Conservation (phyloP, 1,140 invertebrate genomes). For the Pentalonia nigronervosa region DNA sequence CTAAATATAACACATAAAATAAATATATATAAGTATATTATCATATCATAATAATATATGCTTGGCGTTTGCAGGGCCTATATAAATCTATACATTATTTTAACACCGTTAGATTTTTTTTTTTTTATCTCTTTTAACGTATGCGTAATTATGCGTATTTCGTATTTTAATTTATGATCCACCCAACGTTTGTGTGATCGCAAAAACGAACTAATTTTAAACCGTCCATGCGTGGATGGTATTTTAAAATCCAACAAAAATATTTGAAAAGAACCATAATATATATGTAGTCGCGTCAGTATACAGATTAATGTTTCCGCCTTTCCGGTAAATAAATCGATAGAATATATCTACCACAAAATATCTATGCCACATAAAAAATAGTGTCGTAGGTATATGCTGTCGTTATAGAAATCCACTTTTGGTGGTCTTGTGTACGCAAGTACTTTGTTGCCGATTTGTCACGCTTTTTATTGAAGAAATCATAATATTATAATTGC, state of each 20-base stretch:
- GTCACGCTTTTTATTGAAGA: slow-evolving; percentile 35
- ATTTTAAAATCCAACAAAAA: not conserved
- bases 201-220: slow-evolving; percentile 14
- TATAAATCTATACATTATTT: not conserved
- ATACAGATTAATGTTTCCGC: not conserved
- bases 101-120: not conserved
- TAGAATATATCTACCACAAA: not conserved
- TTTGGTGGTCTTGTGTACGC: not conserved
- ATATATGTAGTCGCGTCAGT: not conserved
- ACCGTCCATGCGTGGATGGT: not conserved
- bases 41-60: not conserved
- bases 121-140: not conserved
- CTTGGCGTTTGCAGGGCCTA: not conserved
- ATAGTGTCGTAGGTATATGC: not conserved
- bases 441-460: not conserved
- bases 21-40: not conserved
- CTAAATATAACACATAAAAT: not conserved
- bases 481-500: not conserved
- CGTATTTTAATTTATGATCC: not conserved
- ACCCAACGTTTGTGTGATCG: not conserved
- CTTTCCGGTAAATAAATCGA: not conserved
- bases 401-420: slow-evolving; percentile 15
- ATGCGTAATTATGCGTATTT: not conserved
- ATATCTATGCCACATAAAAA: not conserved
- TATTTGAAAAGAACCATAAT: not conserved